A percentile compares a stretch with the other conserved stretches of the same genome.
phyloP scores from a whole-genome alignment of 2,888 invertebrate species.

The Cosmorhoe ocellata region DNA sequence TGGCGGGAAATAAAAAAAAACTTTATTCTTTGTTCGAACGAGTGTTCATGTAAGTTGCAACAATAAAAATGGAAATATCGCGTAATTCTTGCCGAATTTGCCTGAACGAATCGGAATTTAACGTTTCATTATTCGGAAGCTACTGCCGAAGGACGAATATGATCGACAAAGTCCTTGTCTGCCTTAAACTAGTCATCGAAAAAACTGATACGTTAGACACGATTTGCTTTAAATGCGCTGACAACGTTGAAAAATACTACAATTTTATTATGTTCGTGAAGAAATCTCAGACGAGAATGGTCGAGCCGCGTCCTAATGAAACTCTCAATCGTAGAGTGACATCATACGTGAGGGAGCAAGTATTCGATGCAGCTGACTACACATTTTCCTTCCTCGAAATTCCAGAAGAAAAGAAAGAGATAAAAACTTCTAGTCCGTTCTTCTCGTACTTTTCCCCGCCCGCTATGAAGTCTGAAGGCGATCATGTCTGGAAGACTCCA shows the following conservation, averaged over 20 bases:
- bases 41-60: no score
- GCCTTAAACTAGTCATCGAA: slow-evolving; percentile 63
- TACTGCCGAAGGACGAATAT: slow-evolving; percentile 60
- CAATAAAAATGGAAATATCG: slow-evolving; percentile 56
- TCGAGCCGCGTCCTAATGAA: slow-evolving; percentile 42
- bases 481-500: slow-evolving; percentile 58
- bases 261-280: slow-evolving; percentile 59
- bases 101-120: slow-evolving; percentile 65
- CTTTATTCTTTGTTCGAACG: background rate
- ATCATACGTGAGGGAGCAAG: slow-evolving; percentile 63
- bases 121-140: slow-evolving; percentile 60
- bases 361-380: slow-evolving; percentile 62
- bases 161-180: slow-evolving; percentile 63
- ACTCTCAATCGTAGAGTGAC: slow-evolving; percentile 52
- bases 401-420: slow-evolving; percentile 56
- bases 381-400: slow-evolving; percentile 67
- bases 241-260: slow-evolving; percentile 65
- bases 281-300: slow-evolving; percentile 55
- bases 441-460: slow-evolving; percentile 70
- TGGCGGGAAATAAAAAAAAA: slow-evolving; percentile 9
- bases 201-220: slow-evolving; percentile 58
- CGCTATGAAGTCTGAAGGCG: slow-evolving; percentile 45
- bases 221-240: slow-evolving; percentile 69
- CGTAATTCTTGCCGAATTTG: slow-evolving; percentile 65
- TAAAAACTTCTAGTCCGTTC: slow-evolving; percentile 61